Evolutionary conservation across 2,888 invertebrate species (phyloP).

Genomic region (Melipona bicolor): DNA sequence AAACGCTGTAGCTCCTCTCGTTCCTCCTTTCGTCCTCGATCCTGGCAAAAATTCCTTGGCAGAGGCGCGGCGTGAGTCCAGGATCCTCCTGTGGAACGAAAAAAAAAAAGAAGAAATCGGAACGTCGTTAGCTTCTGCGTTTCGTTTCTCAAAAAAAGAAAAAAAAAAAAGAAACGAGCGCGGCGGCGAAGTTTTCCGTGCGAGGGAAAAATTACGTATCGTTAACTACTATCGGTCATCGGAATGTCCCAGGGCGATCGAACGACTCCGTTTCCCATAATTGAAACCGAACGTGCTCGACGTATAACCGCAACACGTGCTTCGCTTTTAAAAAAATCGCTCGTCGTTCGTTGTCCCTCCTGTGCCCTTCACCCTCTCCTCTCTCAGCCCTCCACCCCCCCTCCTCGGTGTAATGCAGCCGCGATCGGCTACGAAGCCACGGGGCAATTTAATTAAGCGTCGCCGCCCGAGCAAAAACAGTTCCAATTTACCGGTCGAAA

Average conservation of each 20-base stretch:
- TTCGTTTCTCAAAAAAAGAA: neutral
- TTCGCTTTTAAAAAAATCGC: conserved; percentile 60
- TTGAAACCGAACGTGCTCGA: conserved; percentile 55
- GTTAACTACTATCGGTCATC: conserved; percentile 46
- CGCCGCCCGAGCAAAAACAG: conserved; percentile 56
- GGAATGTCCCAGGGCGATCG: conserved; percentile 36
- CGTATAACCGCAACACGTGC: conserved; percentile 54
- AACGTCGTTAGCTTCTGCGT: neutral
- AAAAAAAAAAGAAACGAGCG: no score
- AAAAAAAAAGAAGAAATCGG: neutral
- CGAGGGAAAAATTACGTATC: conserved; percentile 36
- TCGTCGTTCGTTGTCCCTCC: conserved; percentile 6
- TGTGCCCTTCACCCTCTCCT: no score
- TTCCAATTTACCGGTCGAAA: conserved; percentile 66
- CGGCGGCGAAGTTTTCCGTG: no score
- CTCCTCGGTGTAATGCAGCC: conserved; percentile 12
- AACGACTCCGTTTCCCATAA: conserved; percentile 58
- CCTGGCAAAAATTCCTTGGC: conserved; percentile 84
- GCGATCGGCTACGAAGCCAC: conserved; percentile 40
- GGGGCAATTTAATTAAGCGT: conserved; percentile 70
- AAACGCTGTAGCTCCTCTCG: conserved; percentile 75
- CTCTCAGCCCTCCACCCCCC: neutral
- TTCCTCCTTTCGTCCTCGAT: conserved; percentile 80
- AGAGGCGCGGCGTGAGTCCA: conserved; percentile 86
- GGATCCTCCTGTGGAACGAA: conserved; percentile 81